Base-by-base conservation (phyloP, 1,140 invertebrate species). In the Brachionus angularis region DNA sequence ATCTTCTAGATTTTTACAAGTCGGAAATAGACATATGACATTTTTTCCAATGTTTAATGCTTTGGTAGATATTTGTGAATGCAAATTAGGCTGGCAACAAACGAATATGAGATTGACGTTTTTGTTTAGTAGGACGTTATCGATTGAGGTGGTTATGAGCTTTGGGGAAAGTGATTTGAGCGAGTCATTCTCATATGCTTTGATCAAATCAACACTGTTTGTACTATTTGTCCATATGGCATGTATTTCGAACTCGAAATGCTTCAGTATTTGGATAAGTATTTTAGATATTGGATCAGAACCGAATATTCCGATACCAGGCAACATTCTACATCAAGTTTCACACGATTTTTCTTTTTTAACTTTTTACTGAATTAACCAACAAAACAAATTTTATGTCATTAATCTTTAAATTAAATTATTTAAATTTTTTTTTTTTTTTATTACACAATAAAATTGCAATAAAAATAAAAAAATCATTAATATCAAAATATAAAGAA, bases 301-400 rank as follows among this genome's bases (percentile, higher is more conserved):
- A 42, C 62, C 62, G 42, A 46, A 67, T 67, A 67, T 67, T 46
- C 62, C 62, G 33, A 67, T 50, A 47, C 62, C 62, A 50, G 62
- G 62, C 25, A 67, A 33, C 62, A 67, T 67, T n/a, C n/a, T n/a
- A n/a, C n/a, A n/a, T n/a, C n/a, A n/a, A n/a, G n/a, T n/a, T n/a
- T n/a, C n/a, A n/a, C n/a, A n/a, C n/a, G n/a, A n/a, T n/a, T n/a
- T n/a, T n/a, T n/a, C n/a, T n/a, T n/a, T n/a, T n/a, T n/a, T n/a
- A n/a, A n/a, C n/a, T n/a, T n/a, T n/a, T n/a, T n/a, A n/a, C n/a
- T n/a, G n/a, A n/a, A n/a, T n/a, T n/a, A n/a, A n/a, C n/a, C n/a
- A n/a, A n/a, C n/a, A n/a, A n/a, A n/a, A n/a, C n/a, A n/a, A n/a
- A n/a, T n/a, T n/a, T n/a, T n/a, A n/a, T n/a, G n/a, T n/a, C n/a